These are phyloP conservation scores for Eurosta solidaginis DNA, from an alignment of 1,140 invertebrate species.

Conservation along the genomic window DNA sequence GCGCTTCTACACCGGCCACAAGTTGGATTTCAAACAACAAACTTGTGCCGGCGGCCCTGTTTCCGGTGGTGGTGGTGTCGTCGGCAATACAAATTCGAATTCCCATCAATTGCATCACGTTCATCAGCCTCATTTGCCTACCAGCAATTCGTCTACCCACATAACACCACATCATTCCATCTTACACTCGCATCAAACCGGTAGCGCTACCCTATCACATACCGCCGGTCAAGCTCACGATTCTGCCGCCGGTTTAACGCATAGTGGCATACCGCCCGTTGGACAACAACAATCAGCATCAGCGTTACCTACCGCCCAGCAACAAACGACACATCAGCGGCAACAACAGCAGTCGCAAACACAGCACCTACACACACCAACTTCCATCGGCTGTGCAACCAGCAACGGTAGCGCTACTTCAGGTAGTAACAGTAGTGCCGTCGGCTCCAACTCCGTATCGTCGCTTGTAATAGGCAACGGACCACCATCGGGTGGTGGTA, in stretches of 20 bases:
- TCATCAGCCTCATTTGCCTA: constrained; percentile 2
- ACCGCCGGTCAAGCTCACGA: background rate
- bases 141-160: constrained; percentile 10
- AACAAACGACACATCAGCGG: constrained; percentile 20
- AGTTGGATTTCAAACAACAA: constrained; percentile 66
- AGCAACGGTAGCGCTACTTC: constrained; percentile 40
- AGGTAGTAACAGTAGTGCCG: constrained; percentile 34
- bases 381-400: constrained; percentile 40
- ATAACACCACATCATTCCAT: constrained; percentile 28
- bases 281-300: constrained; percentile 44
- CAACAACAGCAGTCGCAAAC: constrained; percentile 36
- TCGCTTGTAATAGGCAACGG: constrained; percentile 33
- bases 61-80: constrained; percentile 57
- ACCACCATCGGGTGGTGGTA: constrained; percentile 37
- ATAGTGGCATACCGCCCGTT: constrained; percentile 29
- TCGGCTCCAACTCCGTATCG: constrained; percentile 7
- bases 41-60: constrained; percentile 62
- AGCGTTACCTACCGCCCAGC: constrained; percentile 31
- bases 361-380: constrained; percentile 37
- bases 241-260: constrained; percentile 5
- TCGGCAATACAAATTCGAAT: constrained; percentile 49
- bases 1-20: constrained; percentile 61
- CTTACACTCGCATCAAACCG: constrained; percentile 25
- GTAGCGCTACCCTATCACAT: constrained; percentile 15
- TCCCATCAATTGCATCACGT: background rate